phyloP scores from a whole-genome alignment of 2,888 invertebrate genomes.

The Thymelicus acteon region DNA sequence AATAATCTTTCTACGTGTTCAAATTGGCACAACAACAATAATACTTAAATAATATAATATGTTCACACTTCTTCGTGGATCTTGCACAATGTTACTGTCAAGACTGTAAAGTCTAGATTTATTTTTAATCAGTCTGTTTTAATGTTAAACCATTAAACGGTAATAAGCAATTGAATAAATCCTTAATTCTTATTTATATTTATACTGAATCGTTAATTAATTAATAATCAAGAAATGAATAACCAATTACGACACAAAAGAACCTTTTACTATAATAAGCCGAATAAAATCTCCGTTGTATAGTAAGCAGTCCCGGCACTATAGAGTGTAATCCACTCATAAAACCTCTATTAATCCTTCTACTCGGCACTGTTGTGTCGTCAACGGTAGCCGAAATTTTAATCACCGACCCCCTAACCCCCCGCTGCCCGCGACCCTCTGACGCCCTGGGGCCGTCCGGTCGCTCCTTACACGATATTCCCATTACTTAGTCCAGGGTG shows the following conservation, averaged over 20 bases:
- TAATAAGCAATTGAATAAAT: too few species aligned
- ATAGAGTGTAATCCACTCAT: slow-evolving; percentile 79
- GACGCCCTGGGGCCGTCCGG: slow-evolving; percentile 73
- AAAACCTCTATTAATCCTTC: slow-evolving; percentile 80
- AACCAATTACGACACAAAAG: slow-evolving; percentile 27
- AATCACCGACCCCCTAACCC: slow-evolving; percentile 67
- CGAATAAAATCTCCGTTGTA: slow-evolving; percentile 64
- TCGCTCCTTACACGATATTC: slow-evolving; percentile 85
- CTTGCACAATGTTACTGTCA: too few species aligned
- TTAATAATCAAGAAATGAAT: slow-evolving; percentile 17
- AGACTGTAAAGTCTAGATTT: too few species aligned
- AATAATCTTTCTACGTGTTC: too few species aligned
- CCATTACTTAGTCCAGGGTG: slow-evolving; percentile 84
- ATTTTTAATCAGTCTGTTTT: too few species aligned
- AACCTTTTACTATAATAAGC: slow-evolving; percentile 39
- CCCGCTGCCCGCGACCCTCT: slow-evolving; percentile 50
- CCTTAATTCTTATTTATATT: too few species aligned
- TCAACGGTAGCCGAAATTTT: slow-evolving; percentile 83
- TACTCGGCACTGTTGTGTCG: slow-evolving; percentile 77
- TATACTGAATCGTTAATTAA: too few species aligned
- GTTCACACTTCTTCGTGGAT: too few species aligned
- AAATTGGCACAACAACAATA: too few species aligned
- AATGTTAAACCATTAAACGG: too few species aligned
- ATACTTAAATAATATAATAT: too few species aligned
- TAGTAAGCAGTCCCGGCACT: slow-evolving; percentile 56